phyloP scores from a whole-genome alignment of 2,888 invertebrate species.

The Agrotis puta region DNA sequence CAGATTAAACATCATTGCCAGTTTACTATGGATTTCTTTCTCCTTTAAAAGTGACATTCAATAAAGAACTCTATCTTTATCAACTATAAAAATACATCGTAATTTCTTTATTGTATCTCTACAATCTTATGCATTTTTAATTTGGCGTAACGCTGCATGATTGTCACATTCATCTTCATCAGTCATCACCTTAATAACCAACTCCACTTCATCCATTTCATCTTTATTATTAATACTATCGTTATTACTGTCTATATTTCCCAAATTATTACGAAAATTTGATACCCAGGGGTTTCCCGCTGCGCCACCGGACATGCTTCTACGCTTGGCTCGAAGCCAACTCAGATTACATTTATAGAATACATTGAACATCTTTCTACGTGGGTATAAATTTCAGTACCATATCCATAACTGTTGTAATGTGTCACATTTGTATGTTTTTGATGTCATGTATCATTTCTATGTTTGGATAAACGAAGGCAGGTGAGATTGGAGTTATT shows the following conservation, averaged over 20 bases:
- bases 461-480: constrained; percentile 19
- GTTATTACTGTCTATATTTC: not conserved
- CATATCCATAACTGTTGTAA: constrained; percentile 49
- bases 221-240: not conserved
- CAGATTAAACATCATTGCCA: not conserved
- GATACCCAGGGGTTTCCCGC: constrained; percentile 71
- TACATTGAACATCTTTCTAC: constrained; percentile 56
- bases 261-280: constrained; percentile 19
- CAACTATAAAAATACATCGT: too few species aligned
- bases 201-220: not conserved
- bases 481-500: constrained; percentile 23
- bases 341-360: constrained; percentile 60
- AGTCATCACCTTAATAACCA: not conserved
- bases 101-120: not conserved
- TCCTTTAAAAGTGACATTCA: not conserved
- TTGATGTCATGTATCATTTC: constrained; percentile 27
- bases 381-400: constrained; percentile 41
- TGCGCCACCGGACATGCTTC: constrained; percentile 63
- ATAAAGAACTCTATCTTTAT: too few species aligned
- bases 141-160: not conserved
- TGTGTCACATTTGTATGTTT: constrained; percentile 38
- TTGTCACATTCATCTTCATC: not conserved
- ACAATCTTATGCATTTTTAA: not conserved
- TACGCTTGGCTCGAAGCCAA: constrained; percentile 72
- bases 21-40: not conserved